Base-by-base conservation (phyloP, 2,797 vertebrate species). In the Myoxocephalus aenaeus region DNA sequence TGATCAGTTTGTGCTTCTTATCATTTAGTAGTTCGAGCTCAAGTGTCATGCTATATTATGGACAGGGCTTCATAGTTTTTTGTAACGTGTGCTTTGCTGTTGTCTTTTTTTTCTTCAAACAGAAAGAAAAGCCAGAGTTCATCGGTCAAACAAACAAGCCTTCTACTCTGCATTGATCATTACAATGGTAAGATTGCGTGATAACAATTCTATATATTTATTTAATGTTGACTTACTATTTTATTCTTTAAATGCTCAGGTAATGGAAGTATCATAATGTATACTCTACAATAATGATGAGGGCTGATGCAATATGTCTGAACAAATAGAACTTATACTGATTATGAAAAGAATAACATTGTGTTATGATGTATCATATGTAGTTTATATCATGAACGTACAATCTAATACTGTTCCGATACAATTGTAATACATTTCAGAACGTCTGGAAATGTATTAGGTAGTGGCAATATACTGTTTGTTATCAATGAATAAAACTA, bases 111-210 rank as follows among this genome's bases (percentile, higher is more conserved):
- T 70, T 34, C 15, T 53, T 77, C 15, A 50, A 71, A 36, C 76
- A 83, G 83, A 76, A 77, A 74, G 57, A 70, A 53, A 80, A 84
- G 11, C 25, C 29, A 8, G 36, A 66, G 32, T 69, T 73, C 17
- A 6, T 51, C 59, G 46, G 36, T 20, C 22, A 66, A 48, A 18
- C 27, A 81, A 85, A 65, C 65, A 63, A 40, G 36, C 14, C n/a
- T 18, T 36, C n/a, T 40, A 4, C n/a, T 54, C 64, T 46, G 18
- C 59, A 68, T 20, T 70, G 94, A 95, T 86, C 89, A 90, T 79
- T 89, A 92, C 77, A 95, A 97, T 90, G 94, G 96, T 98, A 87
- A 95, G 95, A 77, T 36, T 17, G 17, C 29, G 7, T 46, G 12
- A 66, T 34, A 5, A 53, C 12, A 17, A 5, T 22, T 54, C 1